Percentiles rank a stretch among this genome's conserved stretches.
Evolutionary conservation across 2,888 invertebrate genomes (phyloP).

Genomic region (Sinentomon sp.): DNA sequence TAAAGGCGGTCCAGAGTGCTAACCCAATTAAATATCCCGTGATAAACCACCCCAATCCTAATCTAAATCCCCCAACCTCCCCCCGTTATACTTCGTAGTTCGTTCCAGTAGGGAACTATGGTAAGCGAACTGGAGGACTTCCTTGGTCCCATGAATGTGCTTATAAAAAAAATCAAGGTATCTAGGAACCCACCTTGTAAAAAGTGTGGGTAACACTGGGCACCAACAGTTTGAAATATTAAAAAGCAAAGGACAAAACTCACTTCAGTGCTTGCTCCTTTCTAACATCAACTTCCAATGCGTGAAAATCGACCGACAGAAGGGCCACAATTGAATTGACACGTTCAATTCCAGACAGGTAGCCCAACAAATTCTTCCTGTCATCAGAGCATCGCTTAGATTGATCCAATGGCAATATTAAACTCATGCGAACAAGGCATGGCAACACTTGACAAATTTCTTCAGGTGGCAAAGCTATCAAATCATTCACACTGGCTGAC

Average conservation of each 20-base stretch:
- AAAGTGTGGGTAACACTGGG: neutral
- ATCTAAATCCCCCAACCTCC: too few relatives aligned
- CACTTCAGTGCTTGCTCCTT: slow-evolving; percentile 69
- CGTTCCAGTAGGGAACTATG: too few relatives aligned
- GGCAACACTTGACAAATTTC: slow-evolving; percentile 74
- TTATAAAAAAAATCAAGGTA: too few relatives aligned
- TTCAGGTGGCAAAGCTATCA: slow-evolving; percentile 39
- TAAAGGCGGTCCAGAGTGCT: too few relatives aligned
- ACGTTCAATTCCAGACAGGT: slow-evolving; percentile 67
- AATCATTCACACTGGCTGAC: slow-evolving; percentile 36
- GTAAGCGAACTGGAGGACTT: too few relatives aligned
- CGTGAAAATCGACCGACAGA: slow-evolving; percentile 77
- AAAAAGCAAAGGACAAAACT: slow-evolving; percentile 10
- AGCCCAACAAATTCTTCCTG: slow-evolving; percentile 61
- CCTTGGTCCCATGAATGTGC: too few relatives aligned
- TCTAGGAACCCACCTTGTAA: too few relatives aligned
- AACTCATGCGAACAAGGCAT: slow-evolving; percentile 73
- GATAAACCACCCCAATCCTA: too few relatives aligned
- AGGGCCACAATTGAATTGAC: slow-evolving; percentile 83
- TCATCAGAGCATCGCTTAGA: slow-evolving; percentile 55
- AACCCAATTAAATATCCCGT: too few relatives aligned
- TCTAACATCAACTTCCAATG: slow-evolving; percentile 65
- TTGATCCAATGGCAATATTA: slow-evolving; percentile 59
- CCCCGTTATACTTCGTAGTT: too few relatives aligned
- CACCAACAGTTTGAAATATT: slow-evolving; percentile 1